Conservation (phyloP, 2,888 invertebrate genomes). For the Rhamphomyia laevipes region DNA sequence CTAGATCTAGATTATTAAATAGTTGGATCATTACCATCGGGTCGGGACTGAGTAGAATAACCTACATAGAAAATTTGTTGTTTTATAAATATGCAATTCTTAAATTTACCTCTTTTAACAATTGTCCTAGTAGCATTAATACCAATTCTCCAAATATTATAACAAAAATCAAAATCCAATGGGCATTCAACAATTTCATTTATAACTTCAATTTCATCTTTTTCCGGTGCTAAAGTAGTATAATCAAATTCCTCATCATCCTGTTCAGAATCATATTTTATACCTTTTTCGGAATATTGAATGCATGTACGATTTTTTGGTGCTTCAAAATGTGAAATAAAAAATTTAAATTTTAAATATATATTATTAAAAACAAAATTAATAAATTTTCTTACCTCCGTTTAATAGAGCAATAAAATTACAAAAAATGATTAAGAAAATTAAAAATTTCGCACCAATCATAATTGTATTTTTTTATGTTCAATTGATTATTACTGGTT, state of each 20-base stretch:
- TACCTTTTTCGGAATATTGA: background rate
- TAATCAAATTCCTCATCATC: background rate
- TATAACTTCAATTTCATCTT: background rate
- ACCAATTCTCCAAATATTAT: constrained; percentile 58
- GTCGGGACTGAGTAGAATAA: too few species aligned
- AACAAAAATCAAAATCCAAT: constrained; percentile 47
- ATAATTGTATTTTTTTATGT: background rate
- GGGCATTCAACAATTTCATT: constrained; percentile 28
- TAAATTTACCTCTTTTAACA: constrained; percentile 12
- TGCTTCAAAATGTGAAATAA: background rate
- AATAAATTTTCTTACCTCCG: background rate
- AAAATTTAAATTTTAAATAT: background rate
- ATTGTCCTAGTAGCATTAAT: constrained; percentile 53
- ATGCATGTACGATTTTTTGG: constrained; percentile 1
- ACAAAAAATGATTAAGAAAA: background rate
- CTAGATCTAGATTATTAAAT: too few species aligned
- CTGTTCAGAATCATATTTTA: background rate
- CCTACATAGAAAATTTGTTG: too few species aligned
- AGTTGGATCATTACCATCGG: too few species aligned
- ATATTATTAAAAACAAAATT: background rate
- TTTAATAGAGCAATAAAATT: background rate
- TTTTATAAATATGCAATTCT: too few species aligned
- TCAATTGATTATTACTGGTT: background rate
- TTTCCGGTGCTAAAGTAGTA: background rate
- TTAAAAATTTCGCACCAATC: background rate